Evolutionary conservation across 2,113 vertebrate genomes (phyloP), one percentile per base, ranked within the genome.

Genomic region (Melanerpes aurifrons): DNA sequence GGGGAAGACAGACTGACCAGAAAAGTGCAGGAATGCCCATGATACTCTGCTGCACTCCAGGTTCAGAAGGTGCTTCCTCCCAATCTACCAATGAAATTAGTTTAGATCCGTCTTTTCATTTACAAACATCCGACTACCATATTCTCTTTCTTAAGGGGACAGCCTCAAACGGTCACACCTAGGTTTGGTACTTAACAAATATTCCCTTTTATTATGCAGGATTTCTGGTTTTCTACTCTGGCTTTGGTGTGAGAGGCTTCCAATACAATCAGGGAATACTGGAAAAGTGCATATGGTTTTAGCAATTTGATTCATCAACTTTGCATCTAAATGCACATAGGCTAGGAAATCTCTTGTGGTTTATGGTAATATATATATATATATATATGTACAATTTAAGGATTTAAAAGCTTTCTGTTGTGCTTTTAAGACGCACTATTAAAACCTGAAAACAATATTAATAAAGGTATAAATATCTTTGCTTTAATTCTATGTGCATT

Each of bases 201-300:
- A n/a, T n/a, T 82, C 82, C 20, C 7, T 35, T 73, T 58, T 62
- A 11, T 57, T 54, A 32, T 40, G 15, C 35, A 63, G 35, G 21
- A 63, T 54, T 57, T 9, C 35, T n/a, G 28, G 24, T 28, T 68
- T 90, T 15, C 6, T 89, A 71, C 3, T 66, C 20, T 56, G 22
- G 28, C 31, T 89, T 92, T 66, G 2, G 4, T 56, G 15, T 76
- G 43, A 82, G 28, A 68, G 9, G 2, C 8, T 5, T 76, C 12
- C 63, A 62, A 62, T 18, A 45, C 5, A 69, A 18, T 18, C 22
- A 68, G 48, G 14, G 54, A 75, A 78, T 57, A 20, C 4, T 8
- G 81, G 24, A 10, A 58, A 74, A 59, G 57, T 48, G 54, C 2
- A 7, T 6, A 3, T 0, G 12, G 0, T 2, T 45, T 75, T 87